These are phyloP conservation scores for Panzeria rudis DNA, from an alignment of 2,888 invertebrate genomes.

Conservation along the genomic window DNA sequence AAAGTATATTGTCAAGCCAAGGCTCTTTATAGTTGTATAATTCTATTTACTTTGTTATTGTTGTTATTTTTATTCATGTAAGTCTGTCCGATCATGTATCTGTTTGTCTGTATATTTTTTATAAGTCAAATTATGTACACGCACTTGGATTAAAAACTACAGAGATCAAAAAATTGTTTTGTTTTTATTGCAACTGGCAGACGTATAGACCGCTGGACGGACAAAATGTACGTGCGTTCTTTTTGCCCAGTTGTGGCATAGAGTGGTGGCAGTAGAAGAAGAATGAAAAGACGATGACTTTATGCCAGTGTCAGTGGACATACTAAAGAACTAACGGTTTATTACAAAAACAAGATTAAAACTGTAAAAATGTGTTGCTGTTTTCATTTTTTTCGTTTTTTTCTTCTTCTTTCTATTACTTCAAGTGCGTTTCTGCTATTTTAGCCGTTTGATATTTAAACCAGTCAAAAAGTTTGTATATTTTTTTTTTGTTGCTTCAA, in stretches of 20 bases:
- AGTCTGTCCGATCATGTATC: background rate
- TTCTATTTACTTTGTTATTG: slow-evolving; percentile 1
- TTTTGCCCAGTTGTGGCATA: slow-evolving; percentile 27
- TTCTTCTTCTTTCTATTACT: slow-evolving; percentile 8
- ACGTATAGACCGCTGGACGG: slow-evolving; percentile 15
- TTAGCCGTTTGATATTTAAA: slow-evolving; percentile 45
- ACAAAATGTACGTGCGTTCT: slow-evolving; percentile 51
- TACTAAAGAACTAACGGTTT: slow-evolving; percentile 63
- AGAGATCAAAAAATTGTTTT: slow-evolving; percentile 52
- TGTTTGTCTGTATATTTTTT: slow-evolving; percentile 34
- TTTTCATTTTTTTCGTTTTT: slow-evolving; percentile 22
- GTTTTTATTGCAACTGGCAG: slow-evolving; percentile 14
- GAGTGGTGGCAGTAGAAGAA: background rate
- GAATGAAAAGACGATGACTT: slow-evolving; percentile 26
- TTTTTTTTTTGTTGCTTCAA: slow-evolving; percentile 10
- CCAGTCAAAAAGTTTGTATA: slow-evolving; percentile 62
- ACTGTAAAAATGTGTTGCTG: slow-evolving; percentile 69
- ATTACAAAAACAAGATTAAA: slow-evolving; percentile 70
- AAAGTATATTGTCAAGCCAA: slow-evolving; percentile 25
- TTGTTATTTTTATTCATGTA: background rate
- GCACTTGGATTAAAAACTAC: slow-evolving; percentile 71
- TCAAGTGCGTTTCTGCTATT: slow-evolving; percentile 43
- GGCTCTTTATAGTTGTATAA: background rate
- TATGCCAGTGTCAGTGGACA: slow-evolving; percentile 65
- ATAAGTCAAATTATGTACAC: slow-evolving; percentile 71